Conservation (phyloP, 2,113 vertebrate species). For the Sturnira hondurensis region DNA sequence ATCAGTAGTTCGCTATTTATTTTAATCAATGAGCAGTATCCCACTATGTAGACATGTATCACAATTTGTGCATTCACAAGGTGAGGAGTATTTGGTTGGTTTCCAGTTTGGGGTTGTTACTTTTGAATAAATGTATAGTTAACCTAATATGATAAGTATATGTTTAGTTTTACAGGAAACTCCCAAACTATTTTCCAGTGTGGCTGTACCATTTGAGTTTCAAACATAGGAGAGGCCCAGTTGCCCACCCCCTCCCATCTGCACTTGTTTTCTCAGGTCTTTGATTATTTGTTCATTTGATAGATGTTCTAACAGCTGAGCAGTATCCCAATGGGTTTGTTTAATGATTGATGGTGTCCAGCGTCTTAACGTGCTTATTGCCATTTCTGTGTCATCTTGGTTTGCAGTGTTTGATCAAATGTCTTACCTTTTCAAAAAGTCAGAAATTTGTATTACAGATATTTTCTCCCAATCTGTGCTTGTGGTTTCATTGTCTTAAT, state of each 20-base stretch:
- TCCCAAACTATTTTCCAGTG: neutral
- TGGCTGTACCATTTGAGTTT: neutral
- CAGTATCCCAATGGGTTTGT: neutral
- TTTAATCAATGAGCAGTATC: neutral
- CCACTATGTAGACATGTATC: neutral
- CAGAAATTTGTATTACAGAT: neutral
- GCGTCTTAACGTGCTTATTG: neutral
- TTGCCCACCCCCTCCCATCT: no score
- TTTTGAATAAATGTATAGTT: neutral
- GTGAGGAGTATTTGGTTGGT: neutral
- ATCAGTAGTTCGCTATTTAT: neutral
- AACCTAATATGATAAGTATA: neutral
- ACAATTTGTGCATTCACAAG: neutral
- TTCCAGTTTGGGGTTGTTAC: neutral
- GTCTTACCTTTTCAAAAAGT: neutral
- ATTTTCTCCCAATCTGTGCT: neutral
- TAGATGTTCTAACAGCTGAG: neutral
- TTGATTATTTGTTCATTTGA: neutral
- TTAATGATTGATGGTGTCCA: neutral
- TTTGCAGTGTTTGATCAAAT: neutral
- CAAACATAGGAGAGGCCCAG: neutral
- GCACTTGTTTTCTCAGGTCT: rapidly evolving
- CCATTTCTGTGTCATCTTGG: neutral
- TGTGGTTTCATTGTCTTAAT: neutral
- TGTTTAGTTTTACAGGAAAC: neutral